phyloP scores from a whole-genome alignment of 1,140 invertebrate genomes.

The Laodelphax striatellus region DNA sequence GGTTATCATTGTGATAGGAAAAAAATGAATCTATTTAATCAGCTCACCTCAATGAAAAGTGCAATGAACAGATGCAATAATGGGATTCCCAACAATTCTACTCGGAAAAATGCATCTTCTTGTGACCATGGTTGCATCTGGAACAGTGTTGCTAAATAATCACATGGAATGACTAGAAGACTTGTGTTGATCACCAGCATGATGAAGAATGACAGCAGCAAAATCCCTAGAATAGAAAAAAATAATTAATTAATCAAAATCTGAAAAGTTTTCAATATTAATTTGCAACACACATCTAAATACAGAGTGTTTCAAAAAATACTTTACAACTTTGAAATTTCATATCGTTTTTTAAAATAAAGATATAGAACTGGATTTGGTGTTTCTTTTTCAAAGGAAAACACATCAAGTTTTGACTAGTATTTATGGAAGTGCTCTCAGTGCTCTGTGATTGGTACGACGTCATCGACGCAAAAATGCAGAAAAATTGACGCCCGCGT shows the following conservation, averaged over 20 bases:
- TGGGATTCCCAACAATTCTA: conserved; percentile 27
- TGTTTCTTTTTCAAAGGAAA: too few relatives aligned
- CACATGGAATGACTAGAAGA: conserved; percentile 27
- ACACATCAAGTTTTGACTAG: too few relatives aligned
- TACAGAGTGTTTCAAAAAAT: too few relatives aligned
- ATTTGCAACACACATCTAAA: background rate
- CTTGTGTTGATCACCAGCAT: conserved; percentile 26
- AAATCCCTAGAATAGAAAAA: conserved; percentile 18
- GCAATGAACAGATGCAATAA: conserved; percentile 27
- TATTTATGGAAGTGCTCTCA: too few relatives aligned
- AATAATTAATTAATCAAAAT: conserved; percentile 7
- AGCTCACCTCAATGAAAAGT: conserved; percentile 30
- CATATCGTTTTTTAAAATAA: too few relatives aligned
- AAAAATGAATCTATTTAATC: background rate
- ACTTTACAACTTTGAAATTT: too few relatives aligned
- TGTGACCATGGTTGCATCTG: conserved; percentile 23
- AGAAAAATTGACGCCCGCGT: too few relatives aligned
- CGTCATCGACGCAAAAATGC: too few relatives aligned
- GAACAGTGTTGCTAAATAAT: conserved; percentile 26
- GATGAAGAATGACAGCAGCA: conserved; percentile 14
- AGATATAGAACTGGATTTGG: too few relatives aligned
- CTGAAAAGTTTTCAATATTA: background rate
- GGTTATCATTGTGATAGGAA: too few relatives aligned
- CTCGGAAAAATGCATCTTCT: conserved; percentile 24
- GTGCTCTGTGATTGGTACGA: too few relatives aligned